Evolutionary conservation across 2,888 invertebrate genomes (phyloP), one percentile per base, ranked within the genome.

Genomic region (Mesoligia furuncula): DNA sequence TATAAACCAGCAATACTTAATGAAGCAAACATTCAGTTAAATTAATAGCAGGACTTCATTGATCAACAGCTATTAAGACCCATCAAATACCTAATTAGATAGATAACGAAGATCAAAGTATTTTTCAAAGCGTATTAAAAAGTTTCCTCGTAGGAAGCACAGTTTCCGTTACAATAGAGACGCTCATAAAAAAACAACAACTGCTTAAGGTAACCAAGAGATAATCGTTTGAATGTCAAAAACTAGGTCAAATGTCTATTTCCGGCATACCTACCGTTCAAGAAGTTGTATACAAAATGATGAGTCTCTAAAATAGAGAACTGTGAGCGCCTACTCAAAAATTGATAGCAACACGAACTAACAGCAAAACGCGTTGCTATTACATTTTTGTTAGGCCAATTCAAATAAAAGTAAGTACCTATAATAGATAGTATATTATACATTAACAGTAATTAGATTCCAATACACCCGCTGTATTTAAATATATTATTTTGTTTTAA

Each of bases 181-280:
- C 42, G 45, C 20, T 68, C 27, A 42, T 75, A 74, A 76, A 72
- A 79, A 73, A 85, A 79, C 72, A 39, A 75, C 42, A 20, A 72
- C 79, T 42, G 36, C 69, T 59, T 59, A 66, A 73, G 66, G 39
- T 59, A 75, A 69, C 69, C 57, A 61, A 59, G 48, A 71, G 36
- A 67, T 73, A 84, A 79, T 79, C 67, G 71, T 73, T 79, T 73
- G 65, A 71, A 75, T 85, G 75, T 62, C 71, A 79, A 73, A 85
- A 85, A 85, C 73, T 85, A 85, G 85, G 85, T 54, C 85, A 85
- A 79, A 85, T 65, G 59, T 77, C 70, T 85, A 85, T 85, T 80
- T 83, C 73, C 67, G 83, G 71, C 42, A 65, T 59, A 61, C 39
- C 20, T 59, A 61, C 39, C 20, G 70, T 51, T 65, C 70, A 82